Percentiles rank a stretch among this genome's conserved stretches.
phyloP scores from a whole-genome alignment of 1,140 invertebrate genomes.

The Sinella curviseta region DNA sequence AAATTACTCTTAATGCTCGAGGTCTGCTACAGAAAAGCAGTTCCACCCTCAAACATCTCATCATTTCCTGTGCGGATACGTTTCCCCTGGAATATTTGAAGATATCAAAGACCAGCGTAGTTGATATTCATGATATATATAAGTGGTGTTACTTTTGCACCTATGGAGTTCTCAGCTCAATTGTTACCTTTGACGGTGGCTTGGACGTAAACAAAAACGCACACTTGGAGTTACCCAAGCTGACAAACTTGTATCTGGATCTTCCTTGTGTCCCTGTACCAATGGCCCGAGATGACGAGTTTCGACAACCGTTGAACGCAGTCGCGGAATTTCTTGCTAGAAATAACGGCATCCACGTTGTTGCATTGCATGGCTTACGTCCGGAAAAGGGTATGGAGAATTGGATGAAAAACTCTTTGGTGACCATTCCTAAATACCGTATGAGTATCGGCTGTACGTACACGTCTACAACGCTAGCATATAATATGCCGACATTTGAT shows the following conservation, averaged over 20 bases:
- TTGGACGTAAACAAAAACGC: background rate
- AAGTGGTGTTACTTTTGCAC: background rate
- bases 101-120: background rate
- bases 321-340: background rate
- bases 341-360: background rate
- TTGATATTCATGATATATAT: background rate
- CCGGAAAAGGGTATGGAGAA: background rate
- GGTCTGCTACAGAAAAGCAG: background rate
- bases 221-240: background rate
- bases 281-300: background rate
- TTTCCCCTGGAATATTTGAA: background rate
- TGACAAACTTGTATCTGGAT: background rate
- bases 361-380: background rate
- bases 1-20: background rate
- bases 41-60: background rate
- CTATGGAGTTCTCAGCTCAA: background rate
- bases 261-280: background rate
- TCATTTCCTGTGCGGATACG: background rate
- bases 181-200: background rate
- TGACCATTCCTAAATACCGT: background rate
- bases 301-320: background rate
- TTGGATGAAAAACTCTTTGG: background rate
- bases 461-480: background rate
- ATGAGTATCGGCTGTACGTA: background rate
- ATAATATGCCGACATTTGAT: background rate